Evolutionary conservation across 2,888 invertebrate genomes (phyloP), one percentile per base, ranked within the genome.

Genomic region (Cryptus viduatorius): DNA sequence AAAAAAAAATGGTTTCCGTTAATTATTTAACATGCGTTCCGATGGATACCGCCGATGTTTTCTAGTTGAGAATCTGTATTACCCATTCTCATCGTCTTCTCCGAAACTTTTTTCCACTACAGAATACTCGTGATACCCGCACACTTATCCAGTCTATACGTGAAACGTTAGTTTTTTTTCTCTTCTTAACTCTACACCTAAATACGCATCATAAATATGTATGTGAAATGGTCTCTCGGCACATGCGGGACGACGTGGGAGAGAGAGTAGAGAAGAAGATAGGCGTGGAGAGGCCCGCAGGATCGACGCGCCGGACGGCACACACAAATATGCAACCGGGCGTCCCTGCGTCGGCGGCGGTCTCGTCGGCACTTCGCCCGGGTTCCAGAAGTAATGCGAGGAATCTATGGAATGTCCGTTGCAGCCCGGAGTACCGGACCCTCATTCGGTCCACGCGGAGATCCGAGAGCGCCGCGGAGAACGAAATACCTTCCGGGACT

Each of bases 321-420:
- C 84, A 82, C 84, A 82, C 82, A 65, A 81, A 84, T 84, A 82
- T 84, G 79, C 82, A 84, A 84, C 73, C 78, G 82, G 75, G 79
- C 69, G 48, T 56, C 37, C 48, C 65, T 8, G 75, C 72, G 24
- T 56, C 59, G 82, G 76, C 79, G 81, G 86, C 79, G 56, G 82
- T 79, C 84, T 73, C 50, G 37, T 44, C 65, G 44, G 19, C 53
- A 67, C 67, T 77, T 79, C 77, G 56, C 37, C 72, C 65, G 65
- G 79, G 67, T 81, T 75, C 78, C 81, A 84, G 82, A 84, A 84
- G 82, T 76, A 84, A 84, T 82, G 79, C 79, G 37, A 44, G 61
- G 84, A 84, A 84, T 82, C 71, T 72, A 50, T 59, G 79, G 84
- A 84, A 84, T 84, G 84, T 84, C 79, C 82, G 82, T 50, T 67